Percentiles rank a stretch among this genome's conserved stretches.
Conservation (phyloP, 2,797 vertebrate genomes). For the Ammospiza maritima region DNA sequence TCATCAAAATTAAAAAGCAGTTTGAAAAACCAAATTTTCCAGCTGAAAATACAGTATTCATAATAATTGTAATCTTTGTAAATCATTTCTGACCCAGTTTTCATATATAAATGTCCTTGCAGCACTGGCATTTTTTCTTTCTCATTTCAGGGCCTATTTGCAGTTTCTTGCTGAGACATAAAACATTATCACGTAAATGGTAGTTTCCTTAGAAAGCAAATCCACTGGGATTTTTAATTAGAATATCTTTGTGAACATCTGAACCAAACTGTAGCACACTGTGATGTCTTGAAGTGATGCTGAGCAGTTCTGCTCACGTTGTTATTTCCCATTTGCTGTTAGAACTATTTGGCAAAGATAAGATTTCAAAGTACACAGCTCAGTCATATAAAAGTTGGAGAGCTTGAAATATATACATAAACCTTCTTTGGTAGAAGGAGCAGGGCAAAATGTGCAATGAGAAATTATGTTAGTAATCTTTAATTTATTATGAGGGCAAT, state of each 20-base stretch:
- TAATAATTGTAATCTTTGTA: not conserved
- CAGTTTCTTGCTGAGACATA: not conserved
- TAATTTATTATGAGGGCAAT: slow-evolving; percentile 54
- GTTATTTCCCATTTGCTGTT: not conserved
- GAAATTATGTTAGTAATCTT: slow-evolving; percentile 28
- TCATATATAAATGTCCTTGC: not conserved
- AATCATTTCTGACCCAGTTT: slow-evolving; percentile 39
- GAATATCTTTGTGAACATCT: slow-evolving; percentile 30
- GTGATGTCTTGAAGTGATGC: not conserved
- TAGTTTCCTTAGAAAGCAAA: slow-evolving; percentile 55
- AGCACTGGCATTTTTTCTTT: not conserved
- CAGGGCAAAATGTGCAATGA: not conserved
- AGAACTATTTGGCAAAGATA: not conserved
- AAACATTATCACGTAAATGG: slow-evolving; percentile 23
- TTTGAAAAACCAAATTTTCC: slow-evolving; percentile 3
- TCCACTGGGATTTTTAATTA: slow-evolving; percentile 54
- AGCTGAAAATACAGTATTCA: not conserved
- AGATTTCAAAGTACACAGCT: not conserved
- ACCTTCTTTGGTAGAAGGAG: slow-evolving; percentile 16
- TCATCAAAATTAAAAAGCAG: not conserved
- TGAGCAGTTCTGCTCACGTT: not conserved
- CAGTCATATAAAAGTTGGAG: not conserved
- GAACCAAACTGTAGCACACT: not conserved
- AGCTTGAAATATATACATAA: slow-evolving; percentile 5
- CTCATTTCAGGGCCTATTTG: not conserved